Evolutionary conservation across 1,140 invertebrate species (phyloP), one percentile per base, ranked within the genome.

Genomic region (Sitobion miscanthi): DNA sequence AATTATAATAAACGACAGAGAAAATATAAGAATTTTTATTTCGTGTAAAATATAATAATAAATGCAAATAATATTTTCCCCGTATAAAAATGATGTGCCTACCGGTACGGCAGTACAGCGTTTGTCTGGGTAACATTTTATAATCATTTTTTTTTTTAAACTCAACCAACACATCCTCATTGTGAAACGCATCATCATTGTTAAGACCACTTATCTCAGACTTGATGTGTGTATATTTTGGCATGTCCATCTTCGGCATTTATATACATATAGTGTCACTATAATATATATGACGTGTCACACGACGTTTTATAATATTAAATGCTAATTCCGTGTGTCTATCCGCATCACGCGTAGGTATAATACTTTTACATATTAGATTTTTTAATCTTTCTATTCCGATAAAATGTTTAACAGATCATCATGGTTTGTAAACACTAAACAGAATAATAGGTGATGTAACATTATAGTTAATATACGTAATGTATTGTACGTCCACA

Each of bases 181-280:
- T 87, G 86, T 35, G 47, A 87, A 21, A 21, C 45, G n/a, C 17
- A 35, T 49, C n/a, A 21, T 49, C 83, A 85, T 87, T 49, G 45
- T 87, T 49, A 87, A 87, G 14, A 87, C 47, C 86, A 87, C 45
- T 87, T 87, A 87, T 87, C 45, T 87, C 85, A 47, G 45, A 21
- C 14, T 49, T 4, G 47, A n/a, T 21, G 30, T 45, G 38, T 3
- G n/a, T 77, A 5, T n/a, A 77, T 77, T 77, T 77, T 77, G 14
- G 62, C n/a, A 35, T 77, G 62, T 77, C 62, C 30, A n/a, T 77
- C 62, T 14, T 77, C n/a, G 62, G n/a, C n/a, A 77, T 77, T n/a
- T 77, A n/a, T 54, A 54, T 77, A 35, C 35, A 35, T 35, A n/a
- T 77, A 77, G n/a, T n/a, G 30, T n/a, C n/a, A 77, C 62, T n/a